Evolutionary conservation across 2,797 vertebrate genomes (phyloP).

Genomic region (Mareca penelope): DNA sequence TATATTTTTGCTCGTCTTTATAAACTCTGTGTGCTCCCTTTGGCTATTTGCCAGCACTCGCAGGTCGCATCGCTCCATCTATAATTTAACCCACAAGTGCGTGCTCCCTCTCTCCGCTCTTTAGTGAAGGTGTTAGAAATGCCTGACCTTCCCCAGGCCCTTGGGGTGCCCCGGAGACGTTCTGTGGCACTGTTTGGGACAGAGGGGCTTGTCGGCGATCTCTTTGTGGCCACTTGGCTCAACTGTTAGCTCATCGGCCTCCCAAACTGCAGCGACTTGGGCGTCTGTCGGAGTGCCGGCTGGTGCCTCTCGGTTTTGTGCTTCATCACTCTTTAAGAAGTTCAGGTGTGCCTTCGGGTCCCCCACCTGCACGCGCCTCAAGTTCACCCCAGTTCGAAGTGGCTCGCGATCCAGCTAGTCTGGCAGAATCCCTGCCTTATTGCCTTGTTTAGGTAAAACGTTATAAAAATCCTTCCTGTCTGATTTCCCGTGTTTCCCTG

Average conservation of each 20-base stretch:
- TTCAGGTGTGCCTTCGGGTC: background rate
- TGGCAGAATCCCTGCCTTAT: constrained; percentile 40
- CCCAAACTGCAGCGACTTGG: background rate
- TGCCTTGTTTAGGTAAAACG: constrained; percentile 69
- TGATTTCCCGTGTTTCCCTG: constrained; percentile 57
- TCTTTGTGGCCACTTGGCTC: background rate
- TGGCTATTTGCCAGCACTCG: background rate
- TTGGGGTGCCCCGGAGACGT: background rate
- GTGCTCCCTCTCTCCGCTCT: background rate
- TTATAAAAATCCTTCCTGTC: constrained; percentile 54
- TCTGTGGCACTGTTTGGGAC: background rate
- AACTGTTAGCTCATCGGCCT: background rate
- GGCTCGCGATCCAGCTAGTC: constrained; percentile 15
- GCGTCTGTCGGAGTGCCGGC: background rate
- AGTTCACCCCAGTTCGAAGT: constrained; percentile 44
- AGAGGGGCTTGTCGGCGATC: background rate
- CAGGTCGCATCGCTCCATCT: background rate
- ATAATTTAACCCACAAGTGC: background rate
- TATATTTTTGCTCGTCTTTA: background rate
- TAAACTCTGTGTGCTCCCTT: background rate
- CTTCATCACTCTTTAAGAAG: background rate
- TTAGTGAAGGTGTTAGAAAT: background rate
- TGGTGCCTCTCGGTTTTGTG: background rate
- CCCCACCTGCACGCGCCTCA: background rate
- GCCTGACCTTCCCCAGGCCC: background rate